Conservation (phyloP, 92 coral and sea anemone species). For the Scolanthus callimorphus region DNA sequence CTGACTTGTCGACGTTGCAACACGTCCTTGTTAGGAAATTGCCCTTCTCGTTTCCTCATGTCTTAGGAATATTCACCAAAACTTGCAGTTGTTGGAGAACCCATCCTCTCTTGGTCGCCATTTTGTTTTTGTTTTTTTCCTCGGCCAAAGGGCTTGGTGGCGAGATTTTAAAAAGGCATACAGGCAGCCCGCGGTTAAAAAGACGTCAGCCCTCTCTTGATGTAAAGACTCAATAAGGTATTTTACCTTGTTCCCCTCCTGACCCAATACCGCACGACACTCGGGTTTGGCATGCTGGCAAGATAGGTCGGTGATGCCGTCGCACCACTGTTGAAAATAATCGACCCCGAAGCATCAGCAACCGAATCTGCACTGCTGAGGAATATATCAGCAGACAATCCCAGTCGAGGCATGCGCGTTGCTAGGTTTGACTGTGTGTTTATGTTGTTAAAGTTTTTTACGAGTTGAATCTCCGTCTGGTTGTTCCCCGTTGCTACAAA, state of each 20-base stretch:
- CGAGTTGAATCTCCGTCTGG: conserved; percentile 22
- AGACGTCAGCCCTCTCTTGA: too few relatives aligned
- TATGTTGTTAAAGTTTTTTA: conserved; percentile 31
- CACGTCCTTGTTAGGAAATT: too few relatives aligned
- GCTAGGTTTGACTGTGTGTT: conserved; percentile 16
- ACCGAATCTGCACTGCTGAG: conserved; percentile 25
- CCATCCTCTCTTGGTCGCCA: too few relatives aligned
- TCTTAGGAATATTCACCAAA: too few relatives aligned
- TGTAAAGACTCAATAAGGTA: too few relatives aligned
- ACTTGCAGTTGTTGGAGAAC: too few relatives aligned
- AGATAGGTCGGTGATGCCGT: conserved; percentile 13
- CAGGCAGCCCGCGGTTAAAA: too few relatives aligned
- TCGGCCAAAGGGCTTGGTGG: too few relatives aligned
- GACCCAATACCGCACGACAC: conserved; percentile 44
- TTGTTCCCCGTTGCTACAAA: conserved; percentile 29
- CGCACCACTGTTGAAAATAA: conserved; percentile 26
- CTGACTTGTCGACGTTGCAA: too few relatives aligned
- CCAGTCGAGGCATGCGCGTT: conserved; percentile 46
- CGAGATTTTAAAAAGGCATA: too few relatives aligned
- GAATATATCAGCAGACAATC: conserved; percentile 26
- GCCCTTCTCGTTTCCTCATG: too few relatives aligned
- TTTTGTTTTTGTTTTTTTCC: too few relatives aligned
- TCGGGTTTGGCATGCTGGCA: conserved; percentile 17
- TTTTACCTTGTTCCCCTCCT: conserved; percentile 58
- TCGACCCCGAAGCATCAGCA: conserved; percentile 39